Conservation (phyloP, 2,797 vertebrate genomes). For the Tapirus indicus region DNA sequence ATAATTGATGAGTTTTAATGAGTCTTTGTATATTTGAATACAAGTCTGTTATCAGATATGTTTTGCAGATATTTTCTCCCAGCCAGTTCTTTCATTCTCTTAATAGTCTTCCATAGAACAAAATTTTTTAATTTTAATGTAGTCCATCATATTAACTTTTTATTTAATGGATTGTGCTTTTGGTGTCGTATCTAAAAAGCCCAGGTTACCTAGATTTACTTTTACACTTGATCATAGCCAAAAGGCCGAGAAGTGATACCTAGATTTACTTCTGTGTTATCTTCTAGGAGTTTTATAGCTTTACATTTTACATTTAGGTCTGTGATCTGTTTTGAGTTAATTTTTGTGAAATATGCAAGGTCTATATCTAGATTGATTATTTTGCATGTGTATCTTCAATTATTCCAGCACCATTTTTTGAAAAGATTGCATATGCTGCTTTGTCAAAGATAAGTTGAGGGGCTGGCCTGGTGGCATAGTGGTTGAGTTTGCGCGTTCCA, state of each 20-base stretch:
- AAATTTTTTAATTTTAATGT: not conserved
- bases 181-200: not conserved
- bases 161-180: not conserved
- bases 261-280: not conserved
- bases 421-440: not conserved
- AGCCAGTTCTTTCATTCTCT: not conserved
- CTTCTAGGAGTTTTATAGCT: not conserved
- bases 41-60: not conserved
- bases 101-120: not conserved
- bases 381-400: not conserved
- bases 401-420: not conserved
- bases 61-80: slow-evolving; percentile 1
- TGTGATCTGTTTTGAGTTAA: not conserved
- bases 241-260: not conserved
- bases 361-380: not conserved
- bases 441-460: not conserved
- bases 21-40: not conserved
- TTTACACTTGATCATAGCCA: not conserved
- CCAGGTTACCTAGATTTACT: not conserved
- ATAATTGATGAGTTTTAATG: not conserved
- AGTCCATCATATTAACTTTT: not conserved
- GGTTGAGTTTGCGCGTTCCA: no score
- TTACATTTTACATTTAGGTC: not conserved
- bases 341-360: not conserved
- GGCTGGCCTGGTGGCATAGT: no score